Evolutionary conservation across 2,888 invertebrate species (phyloP).

Genomic region (Cheilosia vulpina): DNA sequence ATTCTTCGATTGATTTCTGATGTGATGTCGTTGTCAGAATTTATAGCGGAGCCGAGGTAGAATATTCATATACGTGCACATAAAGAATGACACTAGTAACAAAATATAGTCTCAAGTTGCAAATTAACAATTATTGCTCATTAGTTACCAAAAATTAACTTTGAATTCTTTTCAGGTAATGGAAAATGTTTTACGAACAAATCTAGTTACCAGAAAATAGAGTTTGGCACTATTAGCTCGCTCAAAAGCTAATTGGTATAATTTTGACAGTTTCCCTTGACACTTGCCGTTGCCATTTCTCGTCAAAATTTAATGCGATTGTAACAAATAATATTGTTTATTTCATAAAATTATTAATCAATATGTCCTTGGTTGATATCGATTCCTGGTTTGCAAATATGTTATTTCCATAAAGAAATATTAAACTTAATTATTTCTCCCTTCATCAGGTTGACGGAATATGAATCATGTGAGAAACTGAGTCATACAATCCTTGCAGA

Average conservation of each 20-base stretch:
- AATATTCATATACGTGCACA: no score
- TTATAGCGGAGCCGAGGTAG: no score
- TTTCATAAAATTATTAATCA: conserved; percentile 46
- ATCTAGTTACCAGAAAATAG: not conserved
- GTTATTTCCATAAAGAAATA: not conserved
- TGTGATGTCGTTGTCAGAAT: no score
- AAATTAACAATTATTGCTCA: no score
- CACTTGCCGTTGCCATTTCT: conserved; percentile 45
- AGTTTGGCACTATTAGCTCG: conserved; percentile 34
- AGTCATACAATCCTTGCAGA: conserved; percentile 87
- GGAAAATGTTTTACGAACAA: no score
- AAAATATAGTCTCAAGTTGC: no score
- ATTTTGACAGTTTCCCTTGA: conserved; percentile 40
- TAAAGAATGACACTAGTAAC: no score
- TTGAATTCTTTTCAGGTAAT: no score
- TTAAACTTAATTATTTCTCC: not conserved
- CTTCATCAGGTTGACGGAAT: conserved; percentile 85
- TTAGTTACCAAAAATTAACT: no score
- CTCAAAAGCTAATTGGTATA: conserved; percentile 20
- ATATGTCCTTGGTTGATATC: conserved; percentile 83
- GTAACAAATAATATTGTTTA: conserved; percentile 35
- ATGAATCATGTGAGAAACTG: conserved; percentile 87
- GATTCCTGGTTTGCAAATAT: conserved; percentile 81
- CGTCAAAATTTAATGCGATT: conserved; percentile 16
- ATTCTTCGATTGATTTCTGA: no score